These are phyloP conservation scores for Drosophila nannoptera DNA, from an alignment of 1,140 invertebrate genomes.

Conservation along the genomic window DNA sequence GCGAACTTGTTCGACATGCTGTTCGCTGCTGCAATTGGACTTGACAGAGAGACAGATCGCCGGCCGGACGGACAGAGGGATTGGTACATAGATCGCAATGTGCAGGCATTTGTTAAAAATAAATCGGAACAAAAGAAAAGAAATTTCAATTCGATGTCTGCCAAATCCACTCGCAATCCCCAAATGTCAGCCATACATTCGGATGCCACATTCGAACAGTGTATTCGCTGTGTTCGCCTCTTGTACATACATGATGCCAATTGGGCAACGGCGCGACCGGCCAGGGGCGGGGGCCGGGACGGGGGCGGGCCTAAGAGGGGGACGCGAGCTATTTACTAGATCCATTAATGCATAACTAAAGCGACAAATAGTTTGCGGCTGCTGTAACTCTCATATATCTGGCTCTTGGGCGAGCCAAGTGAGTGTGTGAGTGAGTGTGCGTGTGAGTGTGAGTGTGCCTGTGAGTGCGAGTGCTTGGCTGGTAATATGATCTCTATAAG, in stretches of 20 bases:
- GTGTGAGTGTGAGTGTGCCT: neutral
- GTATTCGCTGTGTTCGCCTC: slow-evolving; percentile 6
- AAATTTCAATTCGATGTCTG: slow-evolving; percentile 52
- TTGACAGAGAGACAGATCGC: slow-evolving; percentile 22
- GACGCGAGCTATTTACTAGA: neutral
- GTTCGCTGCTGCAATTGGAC: slow-evolving; percentile 29
- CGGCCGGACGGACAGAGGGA: neutral
- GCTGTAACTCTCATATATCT: slow-evolving; percentile 7
- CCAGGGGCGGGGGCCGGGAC: neutral
- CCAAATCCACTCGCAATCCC: slow-evolving; percentile 46
- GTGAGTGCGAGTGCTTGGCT: neutral
- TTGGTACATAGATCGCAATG: neutral
- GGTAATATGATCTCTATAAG: slow-evolving; percentile 51
- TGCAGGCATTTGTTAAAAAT: slow-evolving; percentile 52
- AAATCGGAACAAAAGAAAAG: slow-evolving; percentile 31
- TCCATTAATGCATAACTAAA: neutral
- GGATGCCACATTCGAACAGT: slow-evolving; percentile 41
- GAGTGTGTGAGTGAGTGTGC: too few species aligned
- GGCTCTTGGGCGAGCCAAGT: too few species aligned
- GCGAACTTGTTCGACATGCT: slow-evolving; percentile 36
- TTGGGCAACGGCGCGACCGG: neutral
- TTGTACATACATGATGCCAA: slow-evolving; percentile 18
- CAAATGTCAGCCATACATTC: slow-evolving; percentile 67
- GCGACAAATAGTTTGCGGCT: slow-evolving; percentile 21
- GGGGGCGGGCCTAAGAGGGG: neutral